These are phyloP conservation scores for Grantiella picta DNA, from an alignment of 2,113 vertebrate species.

Conservation along the genomic window DNA sequence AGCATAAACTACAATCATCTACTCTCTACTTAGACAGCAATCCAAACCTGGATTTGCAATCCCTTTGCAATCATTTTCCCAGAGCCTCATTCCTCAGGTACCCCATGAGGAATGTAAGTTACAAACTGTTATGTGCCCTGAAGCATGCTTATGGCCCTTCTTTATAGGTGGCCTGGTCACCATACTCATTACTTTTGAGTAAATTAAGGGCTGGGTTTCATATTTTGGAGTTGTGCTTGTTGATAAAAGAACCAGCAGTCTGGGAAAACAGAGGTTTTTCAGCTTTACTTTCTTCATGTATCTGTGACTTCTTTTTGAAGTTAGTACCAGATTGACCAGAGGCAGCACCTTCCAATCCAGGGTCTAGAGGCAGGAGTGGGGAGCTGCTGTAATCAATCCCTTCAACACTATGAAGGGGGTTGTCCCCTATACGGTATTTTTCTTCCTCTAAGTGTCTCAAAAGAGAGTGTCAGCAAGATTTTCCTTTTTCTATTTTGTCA, in stretches of 20 bases:
- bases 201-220: background rate
- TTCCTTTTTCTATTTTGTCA: background rate
- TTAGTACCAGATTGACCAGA: background rate
- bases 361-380: background rate
- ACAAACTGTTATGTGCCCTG: background rate
- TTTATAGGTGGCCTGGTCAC: constrained; percentile 44
- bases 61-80: background rate
- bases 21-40: background rate
- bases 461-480: background rate
- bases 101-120: background rate
- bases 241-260: background rate
- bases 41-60: background rate
- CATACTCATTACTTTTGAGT: background rate
- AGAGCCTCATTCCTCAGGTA: background rate
- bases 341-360: background rate
- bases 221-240: background rate
- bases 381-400: background rate
- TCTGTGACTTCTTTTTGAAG: background rate
- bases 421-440: background rate
- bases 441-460: background rate
- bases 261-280: background rate
- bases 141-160: background rate
- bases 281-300: background rate
- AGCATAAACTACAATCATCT: constrained; percentile 16
- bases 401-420: background rate